Conservation (phyloP, 2,113 vertebrate species). For the Albula goreensis region DNA sequence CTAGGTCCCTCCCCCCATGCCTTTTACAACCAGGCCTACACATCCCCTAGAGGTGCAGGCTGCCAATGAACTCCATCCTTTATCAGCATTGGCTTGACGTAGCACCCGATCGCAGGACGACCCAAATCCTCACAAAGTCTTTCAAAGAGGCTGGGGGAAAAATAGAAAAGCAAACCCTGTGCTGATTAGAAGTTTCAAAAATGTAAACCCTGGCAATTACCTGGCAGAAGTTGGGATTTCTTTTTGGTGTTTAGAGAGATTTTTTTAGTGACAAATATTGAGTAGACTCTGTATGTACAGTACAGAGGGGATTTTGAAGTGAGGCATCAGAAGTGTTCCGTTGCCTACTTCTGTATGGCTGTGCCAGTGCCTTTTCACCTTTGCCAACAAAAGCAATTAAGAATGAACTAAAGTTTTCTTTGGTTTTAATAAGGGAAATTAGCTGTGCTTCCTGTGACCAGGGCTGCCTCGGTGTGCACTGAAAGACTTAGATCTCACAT, state of each 20-base stretch:
- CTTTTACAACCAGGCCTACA: not conserved
- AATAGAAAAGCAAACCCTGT: no score
- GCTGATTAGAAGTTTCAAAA: no score
- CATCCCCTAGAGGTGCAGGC: not conserved
- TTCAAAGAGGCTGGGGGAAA: not conserved
- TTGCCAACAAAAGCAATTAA: not conserved
- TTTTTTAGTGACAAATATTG: no score
- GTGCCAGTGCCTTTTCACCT: not conserved
- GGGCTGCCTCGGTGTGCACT: not conserved
- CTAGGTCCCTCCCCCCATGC: not conserved
- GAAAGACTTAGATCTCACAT: not conserved
- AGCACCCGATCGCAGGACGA: not conserved
- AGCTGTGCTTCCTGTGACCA: not conserved
- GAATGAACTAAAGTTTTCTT: not conserved
- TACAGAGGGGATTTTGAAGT: no score
- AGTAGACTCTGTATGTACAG: no score
- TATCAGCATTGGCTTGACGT: not conserved
- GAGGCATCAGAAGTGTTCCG: not conserved
- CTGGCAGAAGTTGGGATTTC: no score
- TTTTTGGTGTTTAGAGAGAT: no score
- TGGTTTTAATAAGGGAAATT: not conserved
- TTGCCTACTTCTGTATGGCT: not conserved
- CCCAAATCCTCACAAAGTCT: not conserved
- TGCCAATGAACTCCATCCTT: not conserved
- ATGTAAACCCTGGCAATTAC: no score